These are phyloP conservation scores for Archaeoteleia sp. DNA, from an alignment of 2,888 invertebrate species.

Conservation along the genomic window DNA sequence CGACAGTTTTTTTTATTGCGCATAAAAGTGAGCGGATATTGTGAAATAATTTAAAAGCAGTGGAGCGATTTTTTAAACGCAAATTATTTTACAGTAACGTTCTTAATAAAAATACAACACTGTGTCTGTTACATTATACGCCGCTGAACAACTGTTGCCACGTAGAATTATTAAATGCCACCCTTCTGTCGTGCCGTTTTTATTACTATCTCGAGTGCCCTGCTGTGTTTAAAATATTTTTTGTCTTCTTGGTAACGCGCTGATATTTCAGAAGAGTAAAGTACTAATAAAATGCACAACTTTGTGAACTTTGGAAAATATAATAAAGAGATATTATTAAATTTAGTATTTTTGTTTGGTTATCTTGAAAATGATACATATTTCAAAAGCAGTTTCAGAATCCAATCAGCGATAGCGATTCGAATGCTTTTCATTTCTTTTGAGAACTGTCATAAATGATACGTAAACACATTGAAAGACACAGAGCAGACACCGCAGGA, in stretches of 20 bases:
- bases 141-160: constrained; percentile 43
- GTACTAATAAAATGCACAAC: constrained; percentile 23
- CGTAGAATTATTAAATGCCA: constrained; percentile 43
- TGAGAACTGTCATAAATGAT: constrained; percentile 34
- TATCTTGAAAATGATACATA: no score
- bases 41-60: no score
- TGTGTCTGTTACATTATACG: constrained; percentile 30
- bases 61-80: constrained; percentile 2
- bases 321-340: no score
- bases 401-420: no score
- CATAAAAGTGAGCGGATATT: neutral
- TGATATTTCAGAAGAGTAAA: constrained; percentile 15
- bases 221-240: constrained; percentile 41
- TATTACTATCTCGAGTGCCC: constrained; percentile 35
- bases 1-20: neutral
- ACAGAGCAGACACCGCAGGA: constrained; percentile 39
- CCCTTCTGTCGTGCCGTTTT: constrained; percentile 37
- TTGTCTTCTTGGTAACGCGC: constrained; percentile 12
- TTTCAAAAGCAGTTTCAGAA: no score
- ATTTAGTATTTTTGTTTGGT: no score
- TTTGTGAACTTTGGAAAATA: no score
- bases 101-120: constrained; percentile 29
- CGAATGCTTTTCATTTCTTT: constrained; percentile 22
- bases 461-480: constrained; percentile 34
- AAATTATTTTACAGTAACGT: constrained; percentile 18